phyloP scores from a whole-genome alignment of 2,888 invertebrate species.

The Anorthoa munda region DNA sequence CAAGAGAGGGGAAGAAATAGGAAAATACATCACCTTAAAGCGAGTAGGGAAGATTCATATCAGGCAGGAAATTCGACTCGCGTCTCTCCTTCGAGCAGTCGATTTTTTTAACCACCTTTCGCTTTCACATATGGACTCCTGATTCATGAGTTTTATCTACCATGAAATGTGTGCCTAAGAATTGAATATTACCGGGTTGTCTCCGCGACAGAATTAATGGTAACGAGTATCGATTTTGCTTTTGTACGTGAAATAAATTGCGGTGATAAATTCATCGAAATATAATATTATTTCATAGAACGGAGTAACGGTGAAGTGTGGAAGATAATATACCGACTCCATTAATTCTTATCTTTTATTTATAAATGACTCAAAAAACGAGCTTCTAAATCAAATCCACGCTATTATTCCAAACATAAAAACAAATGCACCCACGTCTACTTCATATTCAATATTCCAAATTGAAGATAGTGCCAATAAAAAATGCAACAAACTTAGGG shows the following conservation, averaged over 20 bases:
- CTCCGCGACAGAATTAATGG: constrained; percentile 79
- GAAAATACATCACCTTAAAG: constrained; percentile 91
- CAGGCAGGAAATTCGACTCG: constrained; percentile 89
- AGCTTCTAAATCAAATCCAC: constrained; percentile 40
- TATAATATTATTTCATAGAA: constrained; percentile 27
- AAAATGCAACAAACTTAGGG: constrained; percentile 79
- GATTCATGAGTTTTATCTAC: constrained; percentile 90
- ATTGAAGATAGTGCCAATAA: constrained; percentile 75
- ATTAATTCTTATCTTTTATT: not conserved
- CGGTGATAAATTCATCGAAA: constrained; percentile 19
- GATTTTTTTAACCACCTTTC: constrained; percentile 87
- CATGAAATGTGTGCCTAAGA: constrained; percentile 87
- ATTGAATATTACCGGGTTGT: constrained; percentile 87
- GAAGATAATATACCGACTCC: not conserved
- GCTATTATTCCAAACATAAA: constrained; percentile 29
- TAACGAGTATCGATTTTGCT: constrained; percentile 73
- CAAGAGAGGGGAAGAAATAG: constrained; percentile 85
- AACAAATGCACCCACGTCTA: constrained; percentile 36
- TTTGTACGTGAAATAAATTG: constrained; percentile 40
- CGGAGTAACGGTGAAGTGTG: not conserved
- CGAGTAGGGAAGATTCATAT: constrained; percentile 91
- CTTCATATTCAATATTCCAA: constrained; percentile 65
- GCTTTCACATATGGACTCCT: constrained; percentile 87
- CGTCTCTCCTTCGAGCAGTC: constrained; percentile 82
- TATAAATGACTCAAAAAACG: constrained; percentile 15